phyloP scores from a whole-genome alignment of 2,113 vertebrate genomes.

The Embiotoca jacksoni region DNA sequence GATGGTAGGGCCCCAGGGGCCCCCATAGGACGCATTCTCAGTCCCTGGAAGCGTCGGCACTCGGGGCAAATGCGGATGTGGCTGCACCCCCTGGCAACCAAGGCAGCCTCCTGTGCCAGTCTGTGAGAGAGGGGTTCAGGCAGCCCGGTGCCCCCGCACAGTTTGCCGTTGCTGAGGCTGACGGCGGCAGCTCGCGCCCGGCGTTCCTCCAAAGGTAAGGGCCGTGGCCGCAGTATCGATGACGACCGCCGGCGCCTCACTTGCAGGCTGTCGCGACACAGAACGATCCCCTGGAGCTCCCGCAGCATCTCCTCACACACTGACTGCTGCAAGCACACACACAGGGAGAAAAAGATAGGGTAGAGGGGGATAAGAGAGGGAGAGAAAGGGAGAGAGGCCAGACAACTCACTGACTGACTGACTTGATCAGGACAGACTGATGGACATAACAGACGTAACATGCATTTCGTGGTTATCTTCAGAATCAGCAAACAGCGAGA shows the following conservation, averaged over 20 bases:
- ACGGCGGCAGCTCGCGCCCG: constrained; percentile 85
- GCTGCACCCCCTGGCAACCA: constrained; percentile 93
- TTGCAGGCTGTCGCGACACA: constrained; percentile 94
- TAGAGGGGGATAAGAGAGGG: constrained; percentile 65
- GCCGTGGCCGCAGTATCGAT: constrained; percentile 82
- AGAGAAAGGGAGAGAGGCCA: constrained; percentile 67
- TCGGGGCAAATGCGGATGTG: constrained; percentile 97
- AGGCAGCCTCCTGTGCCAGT: constrained; percentile 93
- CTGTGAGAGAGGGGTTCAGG: constrained; percentile 93
- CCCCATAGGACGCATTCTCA: constrained; percentile 84
- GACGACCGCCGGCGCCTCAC: constrained; percentile 86
- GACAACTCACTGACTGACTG: constrained; percentile 79
- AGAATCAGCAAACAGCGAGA: background rate
- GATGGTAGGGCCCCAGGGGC: constrained; percentile 81
- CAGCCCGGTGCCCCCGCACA: constrained; percentile 89
- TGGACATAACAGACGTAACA: constrained; percentile 48
- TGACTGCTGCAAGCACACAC: constrained; percentile 87
- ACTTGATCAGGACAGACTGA: constrained; percentile 59
- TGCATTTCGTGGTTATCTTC: constrained; percentile 39
- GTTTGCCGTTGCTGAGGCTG: constrained; percentile 93
- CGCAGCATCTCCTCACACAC: constrained; percentile 96
- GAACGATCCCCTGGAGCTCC: constrained; percentile 94
- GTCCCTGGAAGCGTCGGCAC: constrained; percentile 95
- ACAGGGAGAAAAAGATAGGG: constrained; percentile 59
- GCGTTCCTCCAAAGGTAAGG: constrained; percentile 86